Evolutionary conservation across 1,140 invertebrate genomes (phyloP), one percentile per base, ranked within the genome.

Genomic region (Arion vulgaris): DNA sequence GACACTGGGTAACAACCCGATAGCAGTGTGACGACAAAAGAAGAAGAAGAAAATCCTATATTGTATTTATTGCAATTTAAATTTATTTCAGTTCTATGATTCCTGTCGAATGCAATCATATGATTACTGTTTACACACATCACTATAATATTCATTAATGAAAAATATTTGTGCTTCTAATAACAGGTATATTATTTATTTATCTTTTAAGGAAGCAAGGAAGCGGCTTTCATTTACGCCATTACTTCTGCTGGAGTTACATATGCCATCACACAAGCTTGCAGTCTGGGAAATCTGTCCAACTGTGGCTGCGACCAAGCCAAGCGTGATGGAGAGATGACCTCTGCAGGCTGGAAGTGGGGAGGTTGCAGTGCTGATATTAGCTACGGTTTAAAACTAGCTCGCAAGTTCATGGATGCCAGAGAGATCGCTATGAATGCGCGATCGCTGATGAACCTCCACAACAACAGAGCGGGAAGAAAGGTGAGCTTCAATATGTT

Each of bases 401-500:
- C 93, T 57, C 89, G 93, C 72, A 91, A 92, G 74, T 94, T 94
- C 86, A 92, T 94, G 80, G 94, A 94, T 85, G 93, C 93, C n/a
- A 86, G 90, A 49, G 90, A 91, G 85, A 90, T 90, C 45, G 85
- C 87, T 62, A 85, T 88, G 82, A 96, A 97, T 89, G 96, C 95
- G 0, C 93, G 96, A 41, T 95, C 95, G 62, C 93, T 98, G 69
- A 98, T 98, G 96, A 98, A 98, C 93, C 93, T 98, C 39, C 97
- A 98, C 91, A 99, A 99, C 92, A 98, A 98, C 90, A 96, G 98
- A 90, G 97, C 97, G 38, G 97, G 97, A 15, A 93, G 97, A 91
- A 94, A 97, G 94, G 97, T 98, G 94, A 85, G 87, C 82, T 23
- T n/a, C 66, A 41, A 53, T 49, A 11, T 49, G 45, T 49, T 49